Evolutionary conservation across 2,888 invertebrate genomes (phyloP), one percentile per base, ranked within the genome.

Genomic region (Torymus tubicola): DNA sequence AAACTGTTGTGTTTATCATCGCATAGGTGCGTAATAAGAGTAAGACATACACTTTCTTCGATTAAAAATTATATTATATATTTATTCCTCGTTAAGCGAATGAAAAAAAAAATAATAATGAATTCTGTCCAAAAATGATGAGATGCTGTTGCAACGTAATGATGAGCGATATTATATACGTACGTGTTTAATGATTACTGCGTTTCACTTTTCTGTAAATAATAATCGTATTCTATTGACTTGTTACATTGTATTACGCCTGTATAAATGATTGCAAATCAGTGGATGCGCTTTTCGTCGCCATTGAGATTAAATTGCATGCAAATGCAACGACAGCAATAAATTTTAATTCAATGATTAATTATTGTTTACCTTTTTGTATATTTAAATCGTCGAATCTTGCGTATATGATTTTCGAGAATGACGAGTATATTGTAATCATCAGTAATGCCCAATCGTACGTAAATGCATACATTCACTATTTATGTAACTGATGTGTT

Each of bases 1-100:
- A 60, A 77, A 74, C 58, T 73, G 68, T 78, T 73, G 75, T 75
- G 75, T 24, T 64, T 74, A 72, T 79, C 10, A 64, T 42, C 31
- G 61, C 55, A 58, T 76, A 58, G 65, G 60, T 72, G 75, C 74
- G n/a, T 52, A 72, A 13, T 58, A 72, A 63, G 31, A 77, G 52
- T 71, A 68, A 52, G 53, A 8, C 18, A 13, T n/a, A 21, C 53
- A 63, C 52, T 58, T 50, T 67, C n/a, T 13, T 63, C 63, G 72
- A 72, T 24, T 16, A 53, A 53, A 63, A 50, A 71, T 65, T 70
- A 50, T 70, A 24, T 70, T 57, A 50, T 42, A 42, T 42, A 42
- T 42, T 42, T 42, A 42, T 42, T 14, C 14, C 58, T 67, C 18
- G 12, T 52, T 31, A 58, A 58, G 12, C 24, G n/a, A 52, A 67